These are phyloP conservation scores for Danio aesculapii DNA, from an alignment of 2,797 vertebrate species.

Conservation along the genomic window DNA sequence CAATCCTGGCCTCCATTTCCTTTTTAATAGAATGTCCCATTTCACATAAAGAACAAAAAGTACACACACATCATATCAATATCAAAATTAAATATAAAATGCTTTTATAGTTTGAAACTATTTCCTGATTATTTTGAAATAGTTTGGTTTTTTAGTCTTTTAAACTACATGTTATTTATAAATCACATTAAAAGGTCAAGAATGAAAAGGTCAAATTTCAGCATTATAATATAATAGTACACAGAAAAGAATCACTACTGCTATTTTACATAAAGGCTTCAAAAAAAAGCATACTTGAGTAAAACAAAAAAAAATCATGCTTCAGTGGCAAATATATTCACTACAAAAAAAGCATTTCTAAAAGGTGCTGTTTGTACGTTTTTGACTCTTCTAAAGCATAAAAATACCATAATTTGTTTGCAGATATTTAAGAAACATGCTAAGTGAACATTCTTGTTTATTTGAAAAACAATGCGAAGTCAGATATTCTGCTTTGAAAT, in stretches of 20 bases:
- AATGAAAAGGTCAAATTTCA: background rate
- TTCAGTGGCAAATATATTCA: background rate
- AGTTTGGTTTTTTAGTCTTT: background rate
- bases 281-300: background rate
- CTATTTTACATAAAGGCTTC: background rate
- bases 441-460: no score
- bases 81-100: background rate
- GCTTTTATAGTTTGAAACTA: background rate
- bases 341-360: no score
- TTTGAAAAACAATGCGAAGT: no score
- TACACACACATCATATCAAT: no score
- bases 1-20: fast-evolving
- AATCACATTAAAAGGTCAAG: background rate
- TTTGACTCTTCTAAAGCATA: no score
- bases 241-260: background rate
- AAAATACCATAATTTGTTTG: no score
- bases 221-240: background rate
- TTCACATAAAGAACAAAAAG: no score
- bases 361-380: no score
- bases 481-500: no score
- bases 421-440: no score
- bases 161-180: background rate
- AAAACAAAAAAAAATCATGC: background rate
- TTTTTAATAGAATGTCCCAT: background rate
- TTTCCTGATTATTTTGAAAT: background rate